Evolutionary conservation across 2,888 invertebrate genomes (phyloP).

Genomic region (Axea sp.): DNA sequence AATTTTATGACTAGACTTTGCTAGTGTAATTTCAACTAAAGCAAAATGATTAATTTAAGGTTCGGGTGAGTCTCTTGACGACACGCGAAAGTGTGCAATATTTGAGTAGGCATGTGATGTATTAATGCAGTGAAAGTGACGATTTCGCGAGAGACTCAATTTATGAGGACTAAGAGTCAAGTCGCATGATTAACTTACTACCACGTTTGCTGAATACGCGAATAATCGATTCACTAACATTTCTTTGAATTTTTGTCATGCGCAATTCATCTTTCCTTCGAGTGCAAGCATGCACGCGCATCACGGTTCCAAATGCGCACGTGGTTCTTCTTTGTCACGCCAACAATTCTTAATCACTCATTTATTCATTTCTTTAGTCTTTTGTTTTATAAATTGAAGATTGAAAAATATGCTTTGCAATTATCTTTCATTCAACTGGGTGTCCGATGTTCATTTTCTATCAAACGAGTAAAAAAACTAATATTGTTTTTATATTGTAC

Average conservation of each 20-base stretch:
- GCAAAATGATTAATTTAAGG: background rate
- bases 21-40: background rate
- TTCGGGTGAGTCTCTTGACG: background rate
- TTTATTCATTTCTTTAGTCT: no score
- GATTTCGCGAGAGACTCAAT: slow-evolving; percentile 63
- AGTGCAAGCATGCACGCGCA: slow-evolving; percentile 59
- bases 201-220: slow-evolving; percentile 72
- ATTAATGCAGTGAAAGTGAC: slow-evolving; percentile 28
- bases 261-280: slow-evolving; percentile 66
- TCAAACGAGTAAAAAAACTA: no score
- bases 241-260: slow-evolving; percentile 70
- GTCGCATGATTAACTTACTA: slow-evolving; percentile 75
- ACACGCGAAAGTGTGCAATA: background rate
- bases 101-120: background rate
- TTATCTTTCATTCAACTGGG: no score
- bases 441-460: no score
- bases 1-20: background rate
- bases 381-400: no score
- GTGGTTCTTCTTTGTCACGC: no score
- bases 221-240: slow-evolving; percentile 77
- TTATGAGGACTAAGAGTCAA: slow-evolving; percentile 68
- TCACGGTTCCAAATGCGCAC: no score
- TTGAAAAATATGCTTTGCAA: no score
- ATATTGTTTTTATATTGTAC: no score
- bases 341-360: no score